A percentile compares a stretch with the other conserved stretches of the same genome.
These are phyloP conservation scores for Megaustenia siamemsis DNA, from an alignment of 2,888 invertebrate species.

Conservation along the genomic window DNA sequence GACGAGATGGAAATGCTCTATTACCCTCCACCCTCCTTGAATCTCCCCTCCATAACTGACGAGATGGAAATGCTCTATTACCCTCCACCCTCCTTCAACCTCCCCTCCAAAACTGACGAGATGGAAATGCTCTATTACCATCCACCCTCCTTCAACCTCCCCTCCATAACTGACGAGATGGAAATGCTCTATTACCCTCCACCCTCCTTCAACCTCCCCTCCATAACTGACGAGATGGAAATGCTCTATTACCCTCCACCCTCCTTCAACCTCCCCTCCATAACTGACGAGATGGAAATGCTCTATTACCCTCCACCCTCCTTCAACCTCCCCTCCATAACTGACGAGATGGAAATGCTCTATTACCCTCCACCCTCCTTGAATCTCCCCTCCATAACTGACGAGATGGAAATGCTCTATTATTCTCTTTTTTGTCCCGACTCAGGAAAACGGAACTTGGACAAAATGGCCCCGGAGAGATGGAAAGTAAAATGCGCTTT, in stretches of 20 bases:
- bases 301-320: background rate
- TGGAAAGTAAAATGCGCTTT: background rate
- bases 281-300: background rate
- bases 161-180: too few relatives aligned
- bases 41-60: too few relatives aligned
- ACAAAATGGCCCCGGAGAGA: background rate
- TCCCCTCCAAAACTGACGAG: too few relatives aligned
- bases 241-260: background rate
- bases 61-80: constrained; percentile 1
- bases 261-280: too few relatives aligned
- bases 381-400: background rate
- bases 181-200: background rate
- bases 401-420: background rate
- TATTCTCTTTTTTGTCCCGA: background rate
- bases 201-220: too few relatives aligned
- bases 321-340: too few relatives aligned
- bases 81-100: too few relatives aligned
- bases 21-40: too few relatives aligned
- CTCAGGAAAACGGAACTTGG: background rate
- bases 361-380: too few relatives aligned
- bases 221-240: too few relatives aligned
- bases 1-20: background rate
- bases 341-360: background rate
- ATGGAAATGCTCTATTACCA: background rate
- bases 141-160: too few relatives aligned